phyloP scores from a whole-genome alignment of 2,888 invertebrate species.

The Morpho deidamia region DNA sequence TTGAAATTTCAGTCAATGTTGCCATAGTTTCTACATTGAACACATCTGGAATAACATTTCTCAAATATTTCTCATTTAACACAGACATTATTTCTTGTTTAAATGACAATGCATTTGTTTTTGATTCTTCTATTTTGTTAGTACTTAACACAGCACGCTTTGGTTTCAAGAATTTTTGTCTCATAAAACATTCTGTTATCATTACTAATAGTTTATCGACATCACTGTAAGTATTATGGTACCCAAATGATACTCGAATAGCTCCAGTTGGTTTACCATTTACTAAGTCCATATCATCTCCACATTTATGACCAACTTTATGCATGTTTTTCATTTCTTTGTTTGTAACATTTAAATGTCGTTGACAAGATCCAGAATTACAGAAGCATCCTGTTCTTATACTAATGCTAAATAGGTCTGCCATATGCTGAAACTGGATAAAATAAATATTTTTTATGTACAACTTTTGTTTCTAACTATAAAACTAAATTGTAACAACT shows the following conservation, averaged over 20 bases:
- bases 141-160: constrained; percentile 41
- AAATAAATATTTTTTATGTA: background rate
- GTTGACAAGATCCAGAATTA: constrained; percentile 96
- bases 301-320: constrained; percentile 93
- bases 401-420: constrained; percentile 90
- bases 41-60: constrained; percentile 20
- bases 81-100: constrained; percentile 11
- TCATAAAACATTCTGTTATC: constrained; percentile 86
- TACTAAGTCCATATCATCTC: constrained; percentile 91
- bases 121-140: constrained; percentile 15
- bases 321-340: constrained; percentile 87
- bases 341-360: constrained; percentile 83
- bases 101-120: constrained; percentile 1
- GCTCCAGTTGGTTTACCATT: constrained; percentile 95
- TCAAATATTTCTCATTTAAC: constrained; percentile 12
- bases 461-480: too few species aligned
- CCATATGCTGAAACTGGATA: constrained; percentile 90
- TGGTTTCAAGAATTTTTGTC: constrained; percentile 39
- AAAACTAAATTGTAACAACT: too few species aligned
- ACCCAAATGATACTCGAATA: constrained; percentile 94
- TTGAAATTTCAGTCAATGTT: constrained; percentile 50
- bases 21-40: constrained; percentile 34
- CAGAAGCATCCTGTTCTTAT: constrained; percentile 97
- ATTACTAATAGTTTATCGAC: constrained; percentile 84
- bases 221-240: constrained; percentile 88